phyloP scores from a whole-genome alignment of 2,797 vertebrate species.

The Monodelphis domestica region DNA sequence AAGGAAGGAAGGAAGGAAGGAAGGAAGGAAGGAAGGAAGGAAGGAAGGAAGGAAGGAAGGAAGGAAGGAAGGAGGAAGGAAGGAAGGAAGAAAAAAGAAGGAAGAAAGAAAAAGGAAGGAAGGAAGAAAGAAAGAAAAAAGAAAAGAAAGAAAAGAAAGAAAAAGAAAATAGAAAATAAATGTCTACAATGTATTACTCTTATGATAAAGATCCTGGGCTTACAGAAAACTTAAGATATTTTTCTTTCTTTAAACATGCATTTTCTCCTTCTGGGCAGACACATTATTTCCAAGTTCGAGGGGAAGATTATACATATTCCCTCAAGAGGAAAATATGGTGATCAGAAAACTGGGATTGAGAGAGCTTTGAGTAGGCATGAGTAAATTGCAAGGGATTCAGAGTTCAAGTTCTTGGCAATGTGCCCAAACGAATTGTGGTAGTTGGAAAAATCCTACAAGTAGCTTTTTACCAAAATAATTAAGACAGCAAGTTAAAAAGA shows the following conservation, averaged over 20 bases:
- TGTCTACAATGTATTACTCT: not conserved
- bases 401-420: conserved; percentile 58
- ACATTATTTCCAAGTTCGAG: conserved; percentile 61
- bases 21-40: not conserved
- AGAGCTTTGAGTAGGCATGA: conserved; percentile 33
- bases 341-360: conserved; percentile 36
- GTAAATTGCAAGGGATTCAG: conserved; percentile 54
- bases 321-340: conserved; percentile 50
- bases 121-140: not conserved
- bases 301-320: conserved; percentile 29
- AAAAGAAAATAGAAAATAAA: not conserved
- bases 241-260: conserved; percentile 28
- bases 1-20: not conserved
- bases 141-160: not conserved
- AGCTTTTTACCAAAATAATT: conserved; percentile 58
- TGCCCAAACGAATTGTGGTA: conserved; percentile 54
- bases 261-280: conserved; percentile 49
- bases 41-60: fast-evolving
- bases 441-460: conserved; percentile 48
- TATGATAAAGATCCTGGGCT: not conserved
- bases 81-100: too few species aligned
- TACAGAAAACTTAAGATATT: not conserved
- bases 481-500: conserved; percentile 54
- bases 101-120: fast-evolving
- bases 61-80: fast-evolving